These are phyloP conservation scores for Dicyrtoma fusca DNA, from an alignment of 2,888 invertebrate genomes.

Conservation along the genomic window DNA sequence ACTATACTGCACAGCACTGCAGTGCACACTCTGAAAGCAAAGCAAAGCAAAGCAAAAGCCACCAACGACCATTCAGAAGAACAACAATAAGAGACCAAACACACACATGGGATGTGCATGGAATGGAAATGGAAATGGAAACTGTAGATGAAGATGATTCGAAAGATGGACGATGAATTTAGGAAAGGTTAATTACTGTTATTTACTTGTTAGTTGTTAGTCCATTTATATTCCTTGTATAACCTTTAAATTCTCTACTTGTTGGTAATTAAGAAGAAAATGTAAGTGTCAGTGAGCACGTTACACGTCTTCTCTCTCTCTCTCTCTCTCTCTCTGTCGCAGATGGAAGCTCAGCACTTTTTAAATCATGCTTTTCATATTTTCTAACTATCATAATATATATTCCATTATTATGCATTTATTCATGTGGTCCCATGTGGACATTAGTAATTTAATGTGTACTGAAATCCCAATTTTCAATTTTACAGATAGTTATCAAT, in stretches of 20 bases:
- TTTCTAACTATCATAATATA: background rate
- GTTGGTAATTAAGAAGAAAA: background rate
- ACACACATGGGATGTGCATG: background rate
- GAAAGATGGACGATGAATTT: constrained; percentile 23
- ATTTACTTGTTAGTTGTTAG: constrained; percentile 22
- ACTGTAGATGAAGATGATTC: constrained; percentile 17
- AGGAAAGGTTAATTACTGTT: constrained; percentile 29
- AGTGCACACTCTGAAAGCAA: too few relatives aligned
- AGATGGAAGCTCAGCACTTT: too few relatives aligned
- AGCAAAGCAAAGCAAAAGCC: too few relatives aligned
- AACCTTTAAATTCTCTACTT: constrained; percentile 15
- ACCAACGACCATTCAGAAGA: background rate
- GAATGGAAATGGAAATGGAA: background rate
- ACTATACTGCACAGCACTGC: too few relatives aligned
- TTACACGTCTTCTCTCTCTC: background rate
- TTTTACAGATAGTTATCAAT: too few relatives aligned
- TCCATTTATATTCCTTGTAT: constrained; percentile 22
- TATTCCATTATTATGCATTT: too few relatives aligned
- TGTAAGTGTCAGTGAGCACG: background rate
- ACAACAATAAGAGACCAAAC: background rate
- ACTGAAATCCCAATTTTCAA: too few relatives aligned
- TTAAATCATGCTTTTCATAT: background rate
- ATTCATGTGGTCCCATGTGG: too few relatives aligned
- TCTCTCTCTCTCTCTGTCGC: constrained; percentile 3
- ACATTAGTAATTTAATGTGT: too few relatives aligned